These are phyloP conservation scores for Galerucella nymphaeae DNA, from an alignment of 2,888 invertebrate species.

Conservation along the genomic window DNA sequence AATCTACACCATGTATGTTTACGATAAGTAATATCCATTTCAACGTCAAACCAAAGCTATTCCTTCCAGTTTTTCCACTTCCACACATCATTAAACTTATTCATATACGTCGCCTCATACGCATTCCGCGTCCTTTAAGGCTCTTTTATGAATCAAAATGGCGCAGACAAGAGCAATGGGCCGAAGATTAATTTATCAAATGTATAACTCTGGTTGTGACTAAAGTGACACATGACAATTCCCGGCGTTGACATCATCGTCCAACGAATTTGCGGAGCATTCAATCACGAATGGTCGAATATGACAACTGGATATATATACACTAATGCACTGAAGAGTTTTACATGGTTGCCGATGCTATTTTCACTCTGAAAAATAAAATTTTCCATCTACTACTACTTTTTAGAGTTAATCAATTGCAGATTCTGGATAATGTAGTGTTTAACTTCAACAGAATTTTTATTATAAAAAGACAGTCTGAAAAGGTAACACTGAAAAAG, in stretches of 20 bases:
- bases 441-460: conserved; percentile 2
- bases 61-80: conserved; percentile 32
- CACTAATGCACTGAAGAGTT: conserved; percentile 31
- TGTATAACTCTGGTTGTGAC: conserved; percentile 56
- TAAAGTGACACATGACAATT: conserved; percentile 59
- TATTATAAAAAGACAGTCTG: neutral
- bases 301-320: conserved; percentile 47
- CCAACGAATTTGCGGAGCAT: conserved; percentile 52
- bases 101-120: conserved; percentile 32
- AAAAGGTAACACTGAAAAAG: neutral
- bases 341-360: neutral
- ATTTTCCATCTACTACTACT: too few species aligned
- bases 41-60: conserved; percentile 22
- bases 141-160: conserved; percentile 28
- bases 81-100: conserved; percentile 36
- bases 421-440: conserved; percentile 5
- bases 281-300: conserved; percentile 53
- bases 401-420: conserved; percentile 12
- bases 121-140: conserved; percentile 25
- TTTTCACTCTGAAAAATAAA: neutral
- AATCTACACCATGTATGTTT: conserved; percentile 11
- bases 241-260: conserved; percentile 55
- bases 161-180: conserved; percentile 33
- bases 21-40: conserved; percentile 29
- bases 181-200: conserved; percentile 56